Base-by-base conservation (phyloP, 2,888 invertebrate genomes). In the Lasioglossum oenotherae region DNA sequence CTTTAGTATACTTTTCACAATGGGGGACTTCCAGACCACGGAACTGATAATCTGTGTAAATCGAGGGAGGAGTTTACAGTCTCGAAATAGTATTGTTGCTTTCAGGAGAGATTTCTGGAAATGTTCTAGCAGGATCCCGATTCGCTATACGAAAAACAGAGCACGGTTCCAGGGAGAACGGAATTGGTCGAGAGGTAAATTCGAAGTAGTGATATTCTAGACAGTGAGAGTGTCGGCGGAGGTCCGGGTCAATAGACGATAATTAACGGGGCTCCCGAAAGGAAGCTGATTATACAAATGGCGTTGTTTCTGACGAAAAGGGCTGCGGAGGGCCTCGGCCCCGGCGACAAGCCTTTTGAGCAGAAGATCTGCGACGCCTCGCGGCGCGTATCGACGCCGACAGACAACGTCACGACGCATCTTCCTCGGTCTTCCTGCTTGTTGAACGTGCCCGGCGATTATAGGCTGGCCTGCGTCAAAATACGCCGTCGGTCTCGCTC, bases 301-400 rank as follows among this genome's bases (percentile, higher is more conserved):
- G 73, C 74, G 80, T 82, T 80, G 78, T 87, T 82, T 76, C 78
- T 38, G 35, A 80, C n/a, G 82, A 79, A 79, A 69, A 85, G 67
- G 78, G 57, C 16, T 19, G 35, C 67, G 67, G 84, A 78, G 74
- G 83, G 74, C 80, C 79, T 81, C 82, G 73, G 82, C 82, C 83
- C 60, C 88, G n/a, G 53, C 79, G 86, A 82, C 87, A 87, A 86
- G 87, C 89, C 78, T 90, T 92, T 92, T 91, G 91, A 92, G 89
- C 84, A 75, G 80, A 71, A 86, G 88, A 88, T 93, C 92, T 88
- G 94, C 92, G 93, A 94, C 92, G 93, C 93, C 92, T 87, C 90
- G 85, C 87, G 91, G 92, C 89, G 93, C 94, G 92, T 93, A 93
- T 94, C 94, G 92, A 92, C 92, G 92, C 93, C 93, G 92, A 93